Base-by-base conservation (phyloP, 2,113 vertebrate species). In the Syrrhaptes paradoxus region DNA sequence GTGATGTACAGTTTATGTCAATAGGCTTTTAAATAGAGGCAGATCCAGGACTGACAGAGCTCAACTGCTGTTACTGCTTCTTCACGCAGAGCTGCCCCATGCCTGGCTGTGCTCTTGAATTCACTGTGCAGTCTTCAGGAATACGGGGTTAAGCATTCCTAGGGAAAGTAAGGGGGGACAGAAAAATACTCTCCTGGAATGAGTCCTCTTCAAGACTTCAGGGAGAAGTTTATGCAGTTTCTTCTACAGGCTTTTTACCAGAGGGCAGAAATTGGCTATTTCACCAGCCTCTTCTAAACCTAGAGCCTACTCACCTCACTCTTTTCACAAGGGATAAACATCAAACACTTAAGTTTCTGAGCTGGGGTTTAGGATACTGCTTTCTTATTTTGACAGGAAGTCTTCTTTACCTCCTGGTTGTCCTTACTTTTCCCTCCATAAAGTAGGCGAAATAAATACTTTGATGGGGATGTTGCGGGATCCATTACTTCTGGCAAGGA, bases 61-160 rank as follows among this genome's bases (percentile, higher is more conserved):
- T 2, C 13, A 21, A 2, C 3, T 21, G 11, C 14, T 0, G 0
- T 26, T 73, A 8, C 48, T 57, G 43, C 34, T 71, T 2, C 25
- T 63, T 43, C 19, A 7, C 7, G 2, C 3, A 13, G 38, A 7
- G 18, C 34, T 55, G 54, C 48, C 29, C 13, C 1, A 5, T 1
- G 5, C 5, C 9, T 29, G 19, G 3, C 55, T 58, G 54, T 0
- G 2, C 12, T 16, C n/a, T 7, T 11, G 19, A n/a, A 12, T 19
- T n/a, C 46, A 3, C 32, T 11, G 32, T 13, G 7, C 7, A 29
- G 24, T 4, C 25, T 31, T 76, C n/a, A 48, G 31, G 46, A 61
- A 11, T 3, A 15, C 4, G 9, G 70, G 20, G 63, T 16, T 55
- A 7, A 46, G n/a, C 21, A 7, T 43, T 41, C 41, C 34, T 41